phyloP scores from a whole-genome alignment of 1,140 invertebrate genomes.

The Drosophila virilis region DNA sequence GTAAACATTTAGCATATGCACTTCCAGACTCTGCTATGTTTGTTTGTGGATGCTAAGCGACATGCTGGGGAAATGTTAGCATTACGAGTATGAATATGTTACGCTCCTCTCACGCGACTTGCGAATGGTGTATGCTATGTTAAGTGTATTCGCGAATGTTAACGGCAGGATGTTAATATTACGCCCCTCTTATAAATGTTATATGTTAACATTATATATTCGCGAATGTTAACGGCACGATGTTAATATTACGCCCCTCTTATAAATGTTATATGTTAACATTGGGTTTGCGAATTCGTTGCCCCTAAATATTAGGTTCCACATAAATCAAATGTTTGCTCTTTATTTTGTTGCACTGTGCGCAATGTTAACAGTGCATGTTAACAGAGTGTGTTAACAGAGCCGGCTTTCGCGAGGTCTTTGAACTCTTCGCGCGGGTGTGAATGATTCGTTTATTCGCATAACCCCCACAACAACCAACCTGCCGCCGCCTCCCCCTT shows the following conservation, averaged over 20 bases:
- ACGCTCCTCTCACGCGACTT: background rate
- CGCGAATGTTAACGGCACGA: background rate
- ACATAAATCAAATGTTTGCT: background rate
- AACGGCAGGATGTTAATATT: background rate
- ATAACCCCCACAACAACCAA: too few species aligned
- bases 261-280: too few species aligned
- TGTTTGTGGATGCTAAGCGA: background rate
- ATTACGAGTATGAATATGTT: too few species aligned
- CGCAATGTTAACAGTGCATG: background rate
- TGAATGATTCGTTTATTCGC: constrained; percentile 20
- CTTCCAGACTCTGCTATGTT: too few species aligned
- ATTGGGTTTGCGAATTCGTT: too few species aligned
- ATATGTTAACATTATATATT: too few species aligned
- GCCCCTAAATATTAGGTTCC: background rate
- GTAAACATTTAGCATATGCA: background rate
- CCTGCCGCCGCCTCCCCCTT: background rate
- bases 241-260: background rate
- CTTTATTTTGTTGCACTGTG: background rate
- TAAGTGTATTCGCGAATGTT: background rate
- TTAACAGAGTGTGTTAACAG: constrained; percentile 36
- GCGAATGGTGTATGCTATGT: background rate
- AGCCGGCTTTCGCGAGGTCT: constrained; percentile 70
- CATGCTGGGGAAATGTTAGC: background rate
- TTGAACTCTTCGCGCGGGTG: constrained; percentile 47
- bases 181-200: background rate